phyloP scores from a whole-genome alignment of 1,140 invertebrate genomes.

The Heterodera carotae region DNA sequence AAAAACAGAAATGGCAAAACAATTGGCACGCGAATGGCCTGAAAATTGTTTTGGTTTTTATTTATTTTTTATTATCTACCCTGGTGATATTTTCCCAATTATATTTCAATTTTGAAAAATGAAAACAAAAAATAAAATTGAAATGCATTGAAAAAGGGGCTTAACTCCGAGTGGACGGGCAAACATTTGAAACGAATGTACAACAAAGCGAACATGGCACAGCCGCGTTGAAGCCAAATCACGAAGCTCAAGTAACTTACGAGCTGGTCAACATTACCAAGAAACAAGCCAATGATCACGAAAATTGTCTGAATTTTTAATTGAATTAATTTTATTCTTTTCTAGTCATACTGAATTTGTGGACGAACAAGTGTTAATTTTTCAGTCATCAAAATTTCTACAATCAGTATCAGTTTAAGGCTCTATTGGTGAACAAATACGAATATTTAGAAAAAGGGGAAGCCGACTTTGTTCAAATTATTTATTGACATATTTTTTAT shows the following conservation, averaged over 20 bases:
- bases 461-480: too few species aligned
- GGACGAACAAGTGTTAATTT: too few species aligned
- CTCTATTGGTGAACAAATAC: too few species aligned
- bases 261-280: conserved; percentile 41
- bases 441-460: too few species aligned
- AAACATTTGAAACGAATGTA: conserved; percentile 50
- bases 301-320: conserved; percentile 28
- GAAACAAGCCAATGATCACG: conserved; percentile 43
- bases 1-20: conserved; percentile 51
- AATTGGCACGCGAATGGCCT: conserved; percentile 39
- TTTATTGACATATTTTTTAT: too few species aligned
- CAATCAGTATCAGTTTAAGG: too few species aligned
- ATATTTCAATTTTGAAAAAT: too few species aligned
- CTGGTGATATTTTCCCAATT: too few species aligned
- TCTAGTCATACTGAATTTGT: too few species aligned
- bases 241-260: conserved; percentile 48
- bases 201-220: conserved; percentile 46
- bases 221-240: conserved; percentile 43
- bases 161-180: conserved; percentile 51
- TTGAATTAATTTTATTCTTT: conserved; percentile 1
- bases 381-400: too few species aligned
- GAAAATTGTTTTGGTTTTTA: background rate
- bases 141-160: too few species aligned
- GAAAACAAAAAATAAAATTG: too few species aligned
- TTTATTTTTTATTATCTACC: background rate